Percentiles rank a stretch among this genome's conserved stretches.
Evolutionary conservation across 2,797 vertebrate genomes (phyloP).

Genomic region (Pseudochirops corinnae): DNA sequence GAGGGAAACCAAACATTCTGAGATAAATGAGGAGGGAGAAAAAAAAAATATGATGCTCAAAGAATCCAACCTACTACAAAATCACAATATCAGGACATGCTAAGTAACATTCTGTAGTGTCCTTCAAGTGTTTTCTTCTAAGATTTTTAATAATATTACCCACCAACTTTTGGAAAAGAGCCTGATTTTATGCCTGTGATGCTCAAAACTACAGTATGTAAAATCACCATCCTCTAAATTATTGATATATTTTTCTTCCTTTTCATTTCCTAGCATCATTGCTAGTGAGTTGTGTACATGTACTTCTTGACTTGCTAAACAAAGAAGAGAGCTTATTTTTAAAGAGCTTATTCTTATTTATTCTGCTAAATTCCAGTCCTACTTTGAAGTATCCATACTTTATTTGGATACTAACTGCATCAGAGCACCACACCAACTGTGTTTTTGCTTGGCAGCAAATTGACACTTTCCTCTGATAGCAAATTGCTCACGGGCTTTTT

Average conservation of each 20-base stretch:
- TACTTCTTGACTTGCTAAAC: neutral
- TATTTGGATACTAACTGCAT: slow-evolving; percentile 22
- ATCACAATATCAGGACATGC: neutral
- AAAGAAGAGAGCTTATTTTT: neutral
- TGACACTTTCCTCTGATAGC: slow-evolving; percentile 23
- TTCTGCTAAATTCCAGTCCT: neutral
- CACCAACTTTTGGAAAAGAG: neutral
- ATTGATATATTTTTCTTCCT: slow-evolving; percentile 4
- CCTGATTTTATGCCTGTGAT: neutral
- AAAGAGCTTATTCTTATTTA: slow-evolving; percentile 12
- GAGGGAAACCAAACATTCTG: neutral
- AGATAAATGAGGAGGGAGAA: neutral
- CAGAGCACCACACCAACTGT: neutral
- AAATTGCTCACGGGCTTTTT: slow-evolving; percentile 29
- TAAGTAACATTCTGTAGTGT: neutral
- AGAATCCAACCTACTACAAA: neutral
- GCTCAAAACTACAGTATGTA: neutral
- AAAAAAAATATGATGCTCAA: neutral
- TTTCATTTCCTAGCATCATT: slow-evolving; percentile 36
- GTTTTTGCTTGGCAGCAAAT: slow-evolving; percentile 40
- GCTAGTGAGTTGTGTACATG: neutral
- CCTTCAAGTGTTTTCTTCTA: neutral
- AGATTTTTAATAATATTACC: neutral
- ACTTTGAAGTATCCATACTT: slow-evolving; percentile 15
- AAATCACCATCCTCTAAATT: slow-evolving; percentile 7